Percentiles rank a stretch among this genome's conserved stretches.
Evolutionary conservation across 2,113 vertebrate genomes (phyloP).

Genomic region (Oenanthe oenanthe): DNA sequence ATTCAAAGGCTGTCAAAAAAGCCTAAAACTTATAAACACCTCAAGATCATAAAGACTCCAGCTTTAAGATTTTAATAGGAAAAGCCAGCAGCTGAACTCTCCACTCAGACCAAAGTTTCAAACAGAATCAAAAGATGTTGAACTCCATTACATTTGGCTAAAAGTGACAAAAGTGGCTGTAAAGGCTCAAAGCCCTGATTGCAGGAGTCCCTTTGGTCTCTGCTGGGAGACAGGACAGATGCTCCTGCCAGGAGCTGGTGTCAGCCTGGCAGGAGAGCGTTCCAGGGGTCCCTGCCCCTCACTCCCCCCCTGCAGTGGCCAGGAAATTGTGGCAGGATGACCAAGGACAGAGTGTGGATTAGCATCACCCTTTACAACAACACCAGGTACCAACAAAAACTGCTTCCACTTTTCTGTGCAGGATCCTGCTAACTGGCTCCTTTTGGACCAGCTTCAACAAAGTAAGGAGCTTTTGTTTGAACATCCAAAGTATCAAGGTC

Average conservation of each 20-base stretch:
- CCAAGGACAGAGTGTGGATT: neutral
- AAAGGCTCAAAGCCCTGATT: neutral
- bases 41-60: neutral
- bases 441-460: neutral
- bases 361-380: neutral
- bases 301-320: neutral
- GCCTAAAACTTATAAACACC: neutral
- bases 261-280: neutral
- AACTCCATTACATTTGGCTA: neutral
- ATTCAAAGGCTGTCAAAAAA: neutral
- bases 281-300: neutral
- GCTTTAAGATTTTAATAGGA: neutral
- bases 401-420: neutral
- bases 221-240: neutral
- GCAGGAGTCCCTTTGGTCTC: neutral
- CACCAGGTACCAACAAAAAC: neutral
- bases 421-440: neutral
- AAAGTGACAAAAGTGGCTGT: neutral
- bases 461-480: constrained; percentile 41
- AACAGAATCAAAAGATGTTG: neutral
- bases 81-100: neutral
- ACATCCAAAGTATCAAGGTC: constrained; percentile 66
- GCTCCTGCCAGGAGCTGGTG: neutral
- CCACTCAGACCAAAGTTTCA: neutral
- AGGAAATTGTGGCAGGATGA: neutral